Evolutionary conservation across 2,888 invertebrate genomes (phyloP), one percentile per base, ranked within the genome.

Genomic region (Synergus laeviventris): DNA sequence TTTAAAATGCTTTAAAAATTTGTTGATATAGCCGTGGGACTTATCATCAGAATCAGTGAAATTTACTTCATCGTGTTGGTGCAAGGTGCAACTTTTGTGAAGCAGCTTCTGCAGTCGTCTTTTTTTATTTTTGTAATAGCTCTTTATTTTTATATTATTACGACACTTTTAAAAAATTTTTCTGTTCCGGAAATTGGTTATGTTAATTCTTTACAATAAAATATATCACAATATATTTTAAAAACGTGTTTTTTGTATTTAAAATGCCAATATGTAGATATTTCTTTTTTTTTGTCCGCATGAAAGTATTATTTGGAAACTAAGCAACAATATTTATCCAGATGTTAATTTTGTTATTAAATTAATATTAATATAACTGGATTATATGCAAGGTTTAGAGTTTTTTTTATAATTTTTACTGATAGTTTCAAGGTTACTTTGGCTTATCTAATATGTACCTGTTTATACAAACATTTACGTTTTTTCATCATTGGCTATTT

Each of bases 1-100:
- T n/a, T 49, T 2, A 31, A n/a, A n/a, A n/a, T n/a, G 21, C 7
- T 49, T 11, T 16, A 66, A 11, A 49, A 1, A 16, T 39, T 59
- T 74, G 36, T 31, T 74, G 24, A 38, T 59, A 59, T 42, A 74
- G 39, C 39, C 56, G 16, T 60, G 39, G 12, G 16, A 60, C 11
- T 60, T 74, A 54, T 59, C 56, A 59, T 39, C 21, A 49, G 31
- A 36, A 12, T 31, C 42, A 38, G 64, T 64, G 38, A 42, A 36
- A 39, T 59, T 74, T 36, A 74, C 16, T 60, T 60, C 12, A 31
- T 24, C 39, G 39, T n/a, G 39, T 74, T 74, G 59, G 39, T 24
- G 59, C 73, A 59, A 73, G 73, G 39, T 73, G 39, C 59, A 59
- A 39, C 14, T 56, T 73, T 70, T 21, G n/a, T 73, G 31, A 56